Evolutionary conservation across 2,888 invertebrate species (phyloP), one percentile per base, ranked within the genome.

Genomic region (Noctua fimbriata): DNA sequence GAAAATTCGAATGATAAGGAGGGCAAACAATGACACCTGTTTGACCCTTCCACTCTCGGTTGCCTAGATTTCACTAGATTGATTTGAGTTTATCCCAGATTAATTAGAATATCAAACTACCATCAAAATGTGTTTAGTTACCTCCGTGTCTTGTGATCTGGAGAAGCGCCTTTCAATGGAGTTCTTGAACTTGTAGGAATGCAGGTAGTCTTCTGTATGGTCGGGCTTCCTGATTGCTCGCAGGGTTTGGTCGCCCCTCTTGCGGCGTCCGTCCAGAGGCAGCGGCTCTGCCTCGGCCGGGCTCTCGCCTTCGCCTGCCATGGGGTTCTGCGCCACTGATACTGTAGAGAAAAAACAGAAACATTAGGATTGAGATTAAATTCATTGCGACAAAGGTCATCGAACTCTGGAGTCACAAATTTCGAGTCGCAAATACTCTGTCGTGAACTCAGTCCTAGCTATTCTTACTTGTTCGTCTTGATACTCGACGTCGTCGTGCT

Each of bases 141-240:
- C 96, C 94, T 96, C 96, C 32, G 89, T 91, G 77, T 97, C 97
- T 85, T 97, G 97, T 44, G 97, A 97, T 84, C 97, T 96, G 2
- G 97, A 97, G 87, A 99, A 99, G 81, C 99, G 97, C 93, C 99
- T 98, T 92, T 99, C 99, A 88, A 99, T 99, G 92, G 98, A 98
- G 91, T 98, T 99, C 96, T 99, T 99, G 96, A 99, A 99, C 96
- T 99, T 99, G 96, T 99, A 99, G 2, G 97, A 97, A 89, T 97
- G 97, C 70, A 97, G 96, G 89, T 94, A 97, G 91, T 95, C 97
- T 81, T 97, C 97, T 70, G 95, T 95, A 87, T 94, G 94, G 1
- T 96, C 97, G 0, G 96, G 95, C 41, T 97, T 97, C 76, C 97
- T 91, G 9, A 96, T 92, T 14, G 94, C 89, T 2, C 97, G 92